These are phyloP conservation scores for Pachliopta kotzebuea DNA, from an alignment of 2,888 invertebrate species.

Conservation along the genomic window DNA sequence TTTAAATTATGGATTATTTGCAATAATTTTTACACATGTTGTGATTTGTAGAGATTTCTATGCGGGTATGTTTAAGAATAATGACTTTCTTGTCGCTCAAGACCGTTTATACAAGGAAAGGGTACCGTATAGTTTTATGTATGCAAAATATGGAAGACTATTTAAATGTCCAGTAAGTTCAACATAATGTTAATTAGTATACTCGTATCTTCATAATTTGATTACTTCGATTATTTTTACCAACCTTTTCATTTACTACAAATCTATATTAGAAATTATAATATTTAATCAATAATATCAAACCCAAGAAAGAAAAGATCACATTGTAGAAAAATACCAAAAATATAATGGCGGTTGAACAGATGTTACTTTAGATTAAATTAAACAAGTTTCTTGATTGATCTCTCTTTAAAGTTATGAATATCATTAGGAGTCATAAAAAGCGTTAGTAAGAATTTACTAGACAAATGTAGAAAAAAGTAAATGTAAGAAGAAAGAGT, in stretches of 20 bases:
- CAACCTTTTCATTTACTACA: not conserved
- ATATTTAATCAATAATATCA: not conserved
- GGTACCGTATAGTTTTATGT: constrained; percentile 38
- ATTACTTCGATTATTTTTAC: not conserved
- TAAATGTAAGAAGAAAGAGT: too few species aligned
- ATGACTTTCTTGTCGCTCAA: constrained; percentile 59
- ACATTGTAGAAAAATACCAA: too few species aligned
- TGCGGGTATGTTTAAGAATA: constrained; percentile 59
- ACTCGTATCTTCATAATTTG: too few species aligned
- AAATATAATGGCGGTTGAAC: too few species aligned
- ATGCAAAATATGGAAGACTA: constrained; percentile 55
- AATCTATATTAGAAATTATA: not conserved
- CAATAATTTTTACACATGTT: constrained; percentile 12
- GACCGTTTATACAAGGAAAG: constrained; percentile 54
- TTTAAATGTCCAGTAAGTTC: constrained; percentile 57
- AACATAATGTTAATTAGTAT: not conserved
- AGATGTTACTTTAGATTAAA: too few species aligned
- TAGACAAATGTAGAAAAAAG: too few species aligned
- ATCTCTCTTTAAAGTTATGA: too few species aligned
- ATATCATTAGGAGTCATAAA: too few species aligned
- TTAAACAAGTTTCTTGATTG: too few species aligned
- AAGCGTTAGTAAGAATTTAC: too few species aligned
- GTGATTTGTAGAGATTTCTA: constrained; percentile 53
- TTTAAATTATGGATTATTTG: constrained; percentile 18
- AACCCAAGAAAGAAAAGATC: too few species aligned